A percentile compares a stretch with the other conserved stretches of the same genome.
Conservation (phyloP, 2,888 invertebrate genomes). For the Epicampocera succincta region DNA sequence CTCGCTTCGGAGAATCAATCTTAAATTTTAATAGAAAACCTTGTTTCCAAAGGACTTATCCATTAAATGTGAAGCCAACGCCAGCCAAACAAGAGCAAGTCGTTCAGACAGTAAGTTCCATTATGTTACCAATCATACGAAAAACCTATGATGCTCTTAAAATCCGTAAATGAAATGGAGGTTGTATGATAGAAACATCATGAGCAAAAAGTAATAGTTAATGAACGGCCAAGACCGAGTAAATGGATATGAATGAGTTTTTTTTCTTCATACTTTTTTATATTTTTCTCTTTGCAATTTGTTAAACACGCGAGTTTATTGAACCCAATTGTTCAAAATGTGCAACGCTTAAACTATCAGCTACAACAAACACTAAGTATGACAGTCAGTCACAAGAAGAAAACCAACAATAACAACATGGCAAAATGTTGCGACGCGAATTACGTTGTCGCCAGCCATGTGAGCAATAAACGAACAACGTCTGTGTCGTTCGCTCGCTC, state of each 20-base stretch:
- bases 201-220: conserved; percentile 64
- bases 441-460: conserved; percentile 64
- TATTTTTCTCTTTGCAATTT: conserved; percentile 26
- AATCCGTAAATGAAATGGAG: conserved; percentile 55
- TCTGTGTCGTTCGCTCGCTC: background rate
- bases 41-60: too few species aligned
- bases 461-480: conserved; percentile 10
- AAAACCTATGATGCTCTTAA: conserved; percentile 63
- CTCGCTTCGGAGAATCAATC: too few species aligned
- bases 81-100: too few species aligned
- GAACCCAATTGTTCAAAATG: conserved; percentile 54
- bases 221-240: conserved; percentile 72
- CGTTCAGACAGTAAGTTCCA: background rate
- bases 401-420: conserved; percentile 39
- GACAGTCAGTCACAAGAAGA: conserved; percentile 31
- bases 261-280: conserved; percentile 23
- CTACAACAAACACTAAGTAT: conserved; percentile 31
- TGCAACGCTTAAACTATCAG: conserved; percentile 57
- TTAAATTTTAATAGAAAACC: too few species aligned
- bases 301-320: conserved; percentile 62
- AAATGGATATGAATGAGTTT: conserved; percentile 62
- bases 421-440: conserved; percentile 64
- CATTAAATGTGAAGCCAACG: too few species aligned
- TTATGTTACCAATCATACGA: background rate
- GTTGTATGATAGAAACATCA: conserved; percentile 46